A percentile compares a stretch with the other conserved stretches of the same genome.
Evolutionary conservation across 2,797 vertebrate genomes (phyloP).

Genomic region (Lepidocolaptes lacrymiger): DNA sequence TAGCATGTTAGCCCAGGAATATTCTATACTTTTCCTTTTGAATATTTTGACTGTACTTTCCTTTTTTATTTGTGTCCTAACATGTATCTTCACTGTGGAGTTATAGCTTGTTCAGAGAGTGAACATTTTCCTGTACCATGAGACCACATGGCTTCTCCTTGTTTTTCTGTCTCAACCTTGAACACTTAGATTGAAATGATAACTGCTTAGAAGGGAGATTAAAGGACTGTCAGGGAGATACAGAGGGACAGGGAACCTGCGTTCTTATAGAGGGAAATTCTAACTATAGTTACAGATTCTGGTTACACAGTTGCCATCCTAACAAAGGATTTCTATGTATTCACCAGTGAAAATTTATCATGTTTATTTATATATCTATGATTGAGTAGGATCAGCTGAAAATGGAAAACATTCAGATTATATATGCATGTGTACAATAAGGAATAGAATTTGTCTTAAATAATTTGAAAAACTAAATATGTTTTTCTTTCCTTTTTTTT

Average conservation of each 20-base stretch:
- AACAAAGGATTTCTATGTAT: neutral
- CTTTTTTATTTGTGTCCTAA: neutral
- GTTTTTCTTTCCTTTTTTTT: neutral
- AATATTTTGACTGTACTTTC: neutral
- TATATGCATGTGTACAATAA: neutral
- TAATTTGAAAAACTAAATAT: neutral
- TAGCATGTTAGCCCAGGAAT: neutral
- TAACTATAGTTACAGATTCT: neutral
- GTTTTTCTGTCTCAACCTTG: neutral
- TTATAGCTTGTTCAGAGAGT: neutral
- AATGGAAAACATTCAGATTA: neutral
- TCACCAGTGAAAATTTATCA: neutral
- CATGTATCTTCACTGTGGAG: neutral
- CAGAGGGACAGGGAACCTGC: neutral
- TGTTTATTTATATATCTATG: neutral
- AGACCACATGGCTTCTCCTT: neutral
- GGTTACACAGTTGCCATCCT: neutral
- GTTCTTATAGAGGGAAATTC: neutral
- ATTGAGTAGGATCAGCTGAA: neutral
- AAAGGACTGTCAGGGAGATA: neutral
- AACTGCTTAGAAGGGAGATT: neutral
- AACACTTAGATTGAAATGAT: neutral
- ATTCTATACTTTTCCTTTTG: neutral
- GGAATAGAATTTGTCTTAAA: neutral
- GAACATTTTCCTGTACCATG: neutral